Percentiles rank a stretch among this genome's conserved stretches.
Evolutionary conservation across 2,797 vertebrate species (phyloP).

Genomic region (Scyliorhinus canicula): DNA sequence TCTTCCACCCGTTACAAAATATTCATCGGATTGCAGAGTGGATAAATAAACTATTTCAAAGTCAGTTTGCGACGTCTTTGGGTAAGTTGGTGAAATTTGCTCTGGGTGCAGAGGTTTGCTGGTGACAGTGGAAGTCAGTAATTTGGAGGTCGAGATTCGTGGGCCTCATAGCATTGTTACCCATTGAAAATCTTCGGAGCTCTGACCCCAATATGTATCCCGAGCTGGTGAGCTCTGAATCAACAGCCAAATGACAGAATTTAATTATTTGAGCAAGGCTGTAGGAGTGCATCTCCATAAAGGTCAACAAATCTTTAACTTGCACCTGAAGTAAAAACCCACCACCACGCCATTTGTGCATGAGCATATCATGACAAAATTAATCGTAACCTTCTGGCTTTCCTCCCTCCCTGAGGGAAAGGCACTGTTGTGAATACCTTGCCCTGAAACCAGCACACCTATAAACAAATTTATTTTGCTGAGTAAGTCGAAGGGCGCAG

Average conservation of each 20-base stretch:
- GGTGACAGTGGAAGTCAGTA: background rate
- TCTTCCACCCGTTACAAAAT: background rate
- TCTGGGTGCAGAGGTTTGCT: background rate
- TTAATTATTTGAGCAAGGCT: background rate
- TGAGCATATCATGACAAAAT: background rate
- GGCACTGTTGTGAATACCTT: background rate
- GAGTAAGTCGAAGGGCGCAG: background rate
- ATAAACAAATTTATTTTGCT: background rate
- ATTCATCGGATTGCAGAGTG: background rate
- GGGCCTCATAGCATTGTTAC: background rate
- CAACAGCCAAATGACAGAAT: background rate
- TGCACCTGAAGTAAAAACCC: background rate
- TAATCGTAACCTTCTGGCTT: background rate
- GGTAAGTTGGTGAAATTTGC: background rate
- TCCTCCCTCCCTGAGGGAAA: background rate
- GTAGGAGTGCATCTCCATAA: background rate
- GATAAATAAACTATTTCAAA: background rate
- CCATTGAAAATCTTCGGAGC: background rate
- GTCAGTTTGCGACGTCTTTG: background rate
- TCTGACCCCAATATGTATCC: background rate
- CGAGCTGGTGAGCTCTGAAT: background rate
- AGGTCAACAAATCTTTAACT: background rate
- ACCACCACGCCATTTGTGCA: background rate
- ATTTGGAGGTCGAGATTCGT: background rate
- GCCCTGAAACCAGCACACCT: background rate